phyloP scores from a whole-genome alignment of 2,113 vertebrate species.

The Pelmatolapia mariae region DNA sequence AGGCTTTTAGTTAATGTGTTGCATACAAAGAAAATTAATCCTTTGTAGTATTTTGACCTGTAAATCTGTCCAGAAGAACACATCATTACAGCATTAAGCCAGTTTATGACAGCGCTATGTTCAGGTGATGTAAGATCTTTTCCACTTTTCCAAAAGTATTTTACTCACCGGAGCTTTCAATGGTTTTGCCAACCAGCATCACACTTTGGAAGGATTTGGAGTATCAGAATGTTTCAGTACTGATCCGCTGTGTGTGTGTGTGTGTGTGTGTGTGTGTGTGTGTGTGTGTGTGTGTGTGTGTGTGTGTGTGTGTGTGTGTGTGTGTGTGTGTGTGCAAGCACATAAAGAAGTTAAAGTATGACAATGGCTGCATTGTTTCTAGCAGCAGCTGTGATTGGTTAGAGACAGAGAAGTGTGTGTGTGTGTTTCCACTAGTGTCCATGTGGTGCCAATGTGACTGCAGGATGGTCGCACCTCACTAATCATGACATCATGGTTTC shows the following conservation, averaged over 20 bases:
- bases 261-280: neutral
- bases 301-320: neutral
- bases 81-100: neutral
- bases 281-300: neutral
- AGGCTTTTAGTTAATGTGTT: neutral
- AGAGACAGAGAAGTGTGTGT: constrained; percentile 8
- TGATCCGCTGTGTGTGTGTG: neutral
- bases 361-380: constrained; percentile 54
- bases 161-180: neutral
- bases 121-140: neutral
- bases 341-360: neutral
- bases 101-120: neutral
- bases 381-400: constrained; percentile 51
- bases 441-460: constrained; percentile 60
- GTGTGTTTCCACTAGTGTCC: constrained; percentile 5
- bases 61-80: neutral
- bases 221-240: neutral
- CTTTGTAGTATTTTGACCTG: neutral
- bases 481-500: constrained; percentile 70
- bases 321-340: neutral
- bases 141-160: neutral
- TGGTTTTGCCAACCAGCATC: neutral
- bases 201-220: neutral
- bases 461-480: constrained; percentile 63
- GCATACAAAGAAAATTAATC: neutral